Base-by-base conservation (phyloP, 2,113 vertebrate genomes). In the Pomatorhinus ruficollis region DNA sequence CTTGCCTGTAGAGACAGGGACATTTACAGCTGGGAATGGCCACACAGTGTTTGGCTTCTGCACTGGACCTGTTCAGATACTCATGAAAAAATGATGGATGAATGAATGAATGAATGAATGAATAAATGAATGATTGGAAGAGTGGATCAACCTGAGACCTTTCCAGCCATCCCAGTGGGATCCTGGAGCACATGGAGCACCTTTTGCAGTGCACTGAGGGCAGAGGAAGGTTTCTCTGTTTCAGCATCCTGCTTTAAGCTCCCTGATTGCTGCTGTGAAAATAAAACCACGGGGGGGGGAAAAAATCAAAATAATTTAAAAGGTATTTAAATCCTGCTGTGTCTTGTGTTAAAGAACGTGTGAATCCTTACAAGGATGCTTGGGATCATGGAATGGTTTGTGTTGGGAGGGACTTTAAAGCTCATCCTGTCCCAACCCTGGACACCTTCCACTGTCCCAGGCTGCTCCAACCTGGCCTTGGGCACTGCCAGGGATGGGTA, bases 351-450 rank as follows among this genome's bases (percentile, higher is more conserved):
- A 50, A 61, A 61, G 27, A 57, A 49, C 3, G 5, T n/a, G 11
- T 5, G 19, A 70, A 17, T 60, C 19, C 47, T 44, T 21, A 37
- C 7, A n/a, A 33, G 19, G 28, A n/a, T 35, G 9, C 2, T 65
- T 65, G 5, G 15, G 47, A 44, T 18, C 24, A 10, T 12, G 20
- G 20, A 42, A 24, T 14, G 33, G 31, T 19, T 44, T 59, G 52
- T 33, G 10, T 65, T 59, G 59, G 16, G 37, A 60, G 2, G 10
- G 28, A 39, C 5, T 4, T 17, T n/a, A 60, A 66, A 52, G 0
- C 2, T 1, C 27, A 14, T 0, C 4, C 11, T 33, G 11, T 23
- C 1, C 10, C 24, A 5, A 10, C 10, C 22, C 39, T 39, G 39
- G 22, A 16, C 68, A 65, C 6, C 5, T 53, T 0, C 44, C 74